These are phyloP conservation scores for Agrypnus murinus DNA, from an alignment of 2,888 invertebrate species.

Conservation along the genomic window DNA sequence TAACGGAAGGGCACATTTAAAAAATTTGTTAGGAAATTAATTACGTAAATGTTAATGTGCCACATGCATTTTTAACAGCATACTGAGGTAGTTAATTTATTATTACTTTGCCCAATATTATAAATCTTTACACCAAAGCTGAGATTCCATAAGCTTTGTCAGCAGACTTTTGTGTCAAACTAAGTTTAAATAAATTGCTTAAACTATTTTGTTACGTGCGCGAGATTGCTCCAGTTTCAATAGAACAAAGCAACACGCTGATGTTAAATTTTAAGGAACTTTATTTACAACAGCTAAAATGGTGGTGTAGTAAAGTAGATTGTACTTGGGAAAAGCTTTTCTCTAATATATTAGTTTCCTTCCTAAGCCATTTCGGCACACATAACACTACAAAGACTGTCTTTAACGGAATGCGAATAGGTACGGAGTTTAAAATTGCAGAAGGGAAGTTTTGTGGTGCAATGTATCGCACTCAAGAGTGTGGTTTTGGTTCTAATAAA, in stretches of 20 bases:
- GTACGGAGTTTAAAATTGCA: constrained; percentile 20
- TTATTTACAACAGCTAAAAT: constrained; percentile 28
- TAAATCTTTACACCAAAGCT: neutral
- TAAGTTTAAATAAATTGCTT: constrained; percentile 26
- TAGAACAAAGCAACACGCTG: constrained; percentile 15
- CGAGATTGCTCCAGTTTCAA: constrained; percentile 6
- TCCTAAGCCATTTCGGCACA: constrained; percentile 26
- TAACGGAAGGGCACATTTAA: too few relatives aligned
- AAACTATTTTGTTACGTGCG: constrained; percentile 11
- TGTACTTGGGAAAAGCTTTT: constrained; percentile 38
- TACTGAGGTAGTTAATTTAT: too few relatives aligned
- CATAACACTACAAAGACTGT: constrained; percentile 33
- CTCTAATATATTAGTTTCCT: constrained; percentile 37
- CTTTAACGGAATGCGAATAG: constrained; percentile 31
- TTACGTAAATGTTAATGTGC: too few relatives aligned
- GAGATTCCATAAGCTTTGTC: neutral
- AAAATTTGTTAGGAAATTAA: too few relatives aligned
- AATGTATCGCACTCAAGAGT: constrained; percentile 18
- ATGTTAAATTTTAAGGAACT: constrained; percentile 34
- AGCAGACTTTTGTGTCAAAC: neutral
- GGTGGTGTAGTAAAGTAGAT: constrained; percentile 22
- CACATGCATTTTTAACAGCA: too few relatives aligned
- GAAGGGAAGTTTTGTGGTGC: neutral
- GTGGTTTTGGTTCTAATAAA: constrained; percentile 5
- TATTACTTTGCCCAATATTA: too few relatives aligned